phyloP scores from a whole-genome alignment of 2,797 vertebrate genomes.

The Mus caroli region DNA sequence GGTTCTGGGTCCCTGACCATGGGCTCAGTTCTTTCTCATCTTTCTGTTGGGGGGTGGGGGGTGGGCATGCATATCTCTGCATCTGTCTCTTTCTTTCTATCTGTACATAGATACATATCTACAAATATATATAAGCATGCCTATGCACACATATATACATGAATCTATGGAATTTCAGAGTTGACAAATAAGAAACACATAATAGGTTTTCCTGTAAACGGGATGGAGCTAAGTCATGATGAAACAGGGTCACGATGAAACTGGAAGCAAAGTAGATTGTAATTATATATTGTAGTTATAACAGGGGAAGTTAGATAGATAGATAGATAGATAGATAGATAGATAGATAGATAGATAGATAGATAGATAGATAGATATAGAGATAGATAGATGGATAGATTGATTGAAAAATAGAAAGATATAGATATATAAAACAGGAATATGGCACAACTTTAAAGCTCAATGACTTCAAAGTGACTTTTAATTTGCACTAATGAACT shows the following conservation, averaged over 20 bases:
- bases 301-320: neutral
- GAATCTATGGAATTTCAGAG: neutral
- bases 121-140: neutral
- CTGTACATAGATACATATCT: neutral
- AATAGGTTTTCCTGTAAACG: neutral
- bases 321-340: too few species aligned
- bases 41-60: neutral
- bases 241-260: neutral
- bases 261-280: neutral
- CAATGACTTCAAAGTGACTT: neutral
- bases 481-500: neutral
- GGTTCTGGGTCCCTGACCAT: neutral
- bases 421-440: neutral
- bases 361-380: too few species aligned
- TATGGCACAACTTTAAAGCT: neutral
- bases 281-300: neutral
- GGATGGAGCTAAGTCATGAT: neutral
- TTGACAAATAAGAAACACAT: neutral
- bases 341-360: too few species aligned
- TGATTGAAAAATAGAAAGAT: too few species aligned
- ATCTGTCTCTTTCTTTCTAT: neutral
- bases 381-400: too few species aligned
- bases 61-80: neutral
- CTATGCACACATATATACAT: neutral
- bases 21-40: neutral